Evolutionary conservation across 2,113 vertebrate genomes (phyloP).

Genomic region (Isurus oxyrinchus): DNA sequence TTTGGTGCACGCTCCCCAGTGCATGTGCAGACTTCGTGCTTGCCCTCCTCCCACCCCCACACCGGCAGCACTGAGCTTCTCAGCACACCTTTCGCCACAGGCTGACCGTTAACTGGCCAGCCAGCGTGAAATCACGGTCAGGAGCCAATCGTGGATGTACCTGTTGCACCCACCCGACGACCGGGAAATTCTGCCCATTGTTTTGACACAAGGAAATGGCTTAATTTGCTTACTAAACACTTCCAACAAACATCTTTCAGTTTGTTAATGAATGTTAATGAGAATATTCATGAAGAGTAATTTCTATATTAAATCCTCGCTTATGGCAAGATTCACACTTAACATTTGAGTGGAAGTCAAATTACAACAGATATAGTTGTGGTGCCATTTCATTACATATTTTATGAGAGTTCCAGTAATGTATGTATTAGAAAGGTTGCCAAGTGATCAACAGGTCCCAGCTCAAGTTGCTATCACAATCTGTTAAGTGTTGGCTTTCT

Average conservation of each 20-base stretch:
- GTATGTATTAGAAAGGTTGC: neutral
- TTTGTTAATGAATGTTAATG: conserved; percentile 4
- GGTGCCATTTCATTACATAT: neutral
- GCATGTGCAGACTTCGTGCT: too few species aligned
- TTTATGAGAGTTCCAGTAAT: neutral
- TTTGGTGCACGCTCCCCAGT: too few species aligned
- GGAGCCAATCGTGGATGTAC: too few species aligned
- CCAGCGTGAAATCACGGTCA: too few species aligned
- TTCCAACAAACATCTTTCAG: neutral
- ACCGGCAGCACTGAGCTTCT: too few species aligned
- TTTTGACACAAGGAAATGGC: neutral
- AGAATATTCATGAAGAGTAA: neutral
- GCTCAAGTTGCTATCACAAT: neutral
- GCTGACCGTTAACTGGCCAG: too few species aligned
- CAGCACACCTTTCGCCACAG: too few species aligned
- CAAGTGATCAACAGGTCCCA: neutral
- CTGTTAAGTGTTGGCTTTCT: neutral
- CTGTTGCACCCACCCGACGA: too few species aligned
- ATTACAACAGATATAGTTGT: neutral
- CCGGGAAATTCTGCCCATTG: neutral
- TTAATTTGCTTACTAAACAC: neutral
- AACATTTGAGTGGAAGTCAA: neutral
- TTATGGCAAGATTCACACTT: neutral
- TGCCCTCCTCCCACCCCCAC: too few species aligned
- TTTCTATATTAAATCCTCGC: neutral